These are phyloP conservation scores for Mayetiola destructor DNA, from an alignment of 2,888 invertebrate species.

Conservation along the genomic window DNA sequence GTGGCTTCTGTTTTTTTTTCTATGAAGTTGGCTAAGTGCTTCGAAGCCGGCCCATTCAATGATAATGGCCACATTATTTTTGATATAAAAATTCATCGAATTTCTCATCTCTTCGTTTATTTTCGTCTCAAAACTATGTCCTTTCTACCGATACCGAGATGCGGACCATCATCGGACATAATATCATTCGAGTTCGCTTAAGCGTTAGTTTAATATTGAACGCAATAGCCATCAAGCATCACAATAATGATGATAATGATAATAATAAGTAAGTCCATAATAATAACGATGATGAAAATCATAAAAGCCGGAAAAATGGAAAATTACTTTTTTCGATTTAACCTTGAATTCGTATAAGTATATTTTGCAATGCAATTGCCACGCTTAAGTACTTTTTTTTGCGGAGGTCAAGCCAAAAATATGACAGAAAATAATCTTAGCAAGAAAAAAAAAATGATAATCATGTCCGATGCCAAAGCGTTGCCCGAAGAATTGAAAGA, in stretches of 20 bases:
- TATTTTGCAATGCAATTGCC: not conserved
- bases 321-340: not conserved
- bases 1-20: not conserved
- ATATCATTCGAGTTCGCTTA: not conserved
- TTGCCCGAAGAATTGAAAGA: not conserved
- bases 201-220: slow-evolving; percentile 3
- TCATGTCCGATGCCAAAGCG: not conserved
- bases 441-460: not conserved
- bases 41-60: not conserved
- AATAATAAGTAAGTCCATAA: too few relatives aligned
- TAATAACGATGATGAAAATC: not conserved
- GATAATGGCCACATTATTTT: not conserved
- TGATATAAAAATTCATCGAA: not conserved
- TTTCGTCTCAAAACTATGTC: not conserved
- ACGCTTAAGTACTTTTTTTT: not conserved
- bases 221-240: not conserved
- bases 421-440: not conserved
- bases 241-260: slow-evolving; percentile 4
- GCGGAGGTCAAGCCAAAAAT: not conserved
- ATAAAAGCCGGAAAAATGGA: not conserved
- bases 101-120: not conserved
- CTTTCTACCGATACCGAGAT: too few relatives aligned
- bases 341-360: not conserved
- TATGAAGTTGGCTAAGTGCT: not conserved
- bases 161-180: not conserved